These are phyloP conservation scores for Plumapathes pennacea DNA, from an alignment of 92 coral and sea anemone species.

Conservation along the genomic window DNA sequence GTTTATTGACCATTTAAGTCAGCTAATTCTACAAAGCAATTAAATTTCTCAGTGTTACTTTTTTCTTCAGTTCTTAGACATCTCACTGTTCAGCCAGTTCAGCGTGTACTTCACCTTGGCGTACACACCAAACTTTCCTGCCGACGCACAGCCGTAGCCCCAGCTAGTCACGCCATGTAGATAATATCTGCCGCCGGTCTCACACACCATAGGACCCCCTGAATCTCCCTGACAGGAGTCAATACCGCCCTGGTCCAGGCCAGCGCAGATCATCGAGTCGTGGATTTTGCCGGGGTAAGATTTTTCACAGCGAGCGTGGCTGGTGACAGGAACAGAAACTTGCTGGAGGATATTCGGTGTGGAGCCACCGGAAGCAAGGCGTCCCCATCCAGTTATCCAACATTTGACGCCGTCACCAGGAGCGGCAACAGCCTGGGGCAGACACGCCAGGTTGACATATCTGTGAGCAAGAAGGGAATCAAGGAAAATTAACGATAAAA, in stretches of 20 bases:
- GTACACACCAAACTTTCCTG: slow-evolving; percentile 69
- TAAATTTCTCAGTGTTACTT: too few relatives aligned
- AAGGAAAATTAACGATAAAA: neutral
- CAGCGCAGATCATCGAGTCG: slow-evolving; percentile 81
- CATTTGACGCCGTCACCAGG: slow-evolving; percentile 54
- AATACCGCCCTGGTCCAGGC: slow-evolving; percentile 66
- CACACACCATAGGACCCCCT: slow-evolving; percentile 84
- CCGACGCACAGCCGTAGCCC: slow-evolving; percentile 63
- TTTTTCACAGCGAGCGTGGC: slow-evolving; percentile 50
- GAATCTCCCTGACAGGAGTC: slow-evolving; percentile 76
- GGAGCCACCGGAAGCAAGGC: slow-evolving; percentile 61
- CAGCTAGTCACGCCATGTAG: slow-evolving; percentile 65
- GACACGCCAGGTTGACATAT: slow-evolving; percentile 65
- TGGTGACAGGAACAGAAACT: slow-evolving; percentile 63
- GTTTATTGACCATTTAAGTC: too few relatives aligned
- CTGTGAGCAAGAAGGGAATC: slow-evolving; percentile 2
- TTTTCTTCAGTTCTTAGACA: slow-evolving; percentile 1
- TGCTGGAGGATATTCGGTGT: slow-evolving; percentile 53
- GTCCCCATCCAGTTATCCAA: slow-evolving; percentile 80
- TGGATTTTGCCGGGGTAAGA: slow-evolving; percentile 49
- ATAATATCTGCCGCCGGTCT: slow-evolving; percentile 51
- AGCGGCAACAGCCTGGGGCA: slow-evolving; percentile 51
- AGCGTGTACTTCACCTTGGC: slow-evolving; percentile 46
- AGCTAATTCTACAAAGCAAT: too few relatives aligned
- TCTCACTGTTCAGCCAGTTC: slow-evolving; percentile 8